Base-by-base conservation (phyloP, 1,140 invertebrate species). In the Caenorhabditis inopinata region DNA sequence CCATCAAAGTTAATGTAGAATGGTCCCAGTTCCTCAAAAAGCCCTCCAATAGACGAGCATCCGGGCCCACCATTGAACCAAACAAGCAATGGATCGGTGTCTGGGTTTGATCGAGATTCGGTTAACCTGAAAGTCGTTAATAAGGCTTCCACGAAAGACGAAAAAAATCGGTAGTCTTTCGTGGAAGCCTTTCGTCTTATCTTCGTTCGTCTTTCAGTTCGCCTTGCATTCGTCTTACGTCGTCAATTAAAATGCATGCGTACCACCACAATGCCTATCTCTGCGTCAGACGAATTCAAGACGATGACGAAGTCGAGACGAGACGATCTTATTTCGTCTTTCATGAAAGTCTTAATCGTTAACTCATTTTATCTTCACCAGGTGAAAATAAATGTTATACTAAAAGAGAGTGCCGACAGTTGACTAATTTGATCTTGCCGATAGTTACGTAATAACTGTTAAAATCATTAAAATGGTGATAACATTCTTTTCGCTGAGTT, bases 31-130 rank as follows among this genome's bases (percentile, higher is more conserved):
- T 91, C 91, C 81, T 88, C 89, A 11, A 92, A 86, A 3, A 91
- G 83, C 7, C 91, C 91, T 32, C 89, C 84, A 42, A 91, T 80
- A 32, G 90, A 91, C 78, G 89, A 90, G 82, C 91, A 91, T 2
- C 91, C 91, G 53, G 91, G 91, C 35, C 91, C 91, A 35, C 91
- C 91, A 85, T 92, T 91, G 83, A 92, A 81, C 85, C 85, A 83
- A 16, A 85, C 48, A 21, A 85, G 38, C 9, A 85, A 32, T 32
- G 84, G 84, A 82, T 85, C 84, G 14, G 82, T 83, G 16, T 27
- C 78, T 45, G 51, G 74, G 53, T 85, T 74, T n/a, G 49, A 77
- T 18, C 74, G 79, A 42, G 84, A 82, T 58, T 82, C 78, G 12
- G 73, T 51, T 38, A 84, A 76, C 68, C 83, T 85, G 73, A 58